Evolutionary conservation across 2,113 vertebrate species (phyloP).

Genomic region (Sclerurus mexicanus): DNA sequence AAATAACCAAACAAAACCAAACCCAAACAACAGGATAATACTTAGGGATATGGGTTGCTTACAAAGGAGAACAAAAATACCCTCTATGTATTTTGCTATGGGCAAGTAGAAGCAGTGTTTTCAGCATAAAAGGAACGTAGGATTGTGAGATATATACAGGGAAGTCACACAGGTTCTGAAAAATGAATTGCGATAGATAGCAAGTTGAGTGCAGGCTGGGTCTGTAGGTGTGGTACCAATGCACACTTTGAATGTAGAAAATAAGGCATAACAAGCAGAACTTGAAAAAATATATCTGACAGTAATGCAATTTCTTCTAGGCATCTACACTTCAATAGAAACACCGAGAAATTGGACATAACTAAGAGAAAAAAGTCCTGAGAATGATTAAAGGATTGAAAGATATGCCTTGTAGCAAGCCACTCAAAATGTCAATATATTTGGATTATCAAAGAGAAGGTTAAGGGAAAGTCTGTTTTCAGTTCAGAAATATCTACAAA

Average conservation of each 20-base stretch:
- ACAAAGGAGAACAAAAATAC: neutral
- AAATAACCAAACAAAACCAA: too few relatives aligned
- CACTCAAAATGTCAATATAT: constrained; percentile 12
- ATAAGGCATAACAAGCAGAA: neutral
- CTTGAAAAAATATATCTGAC: neutral
- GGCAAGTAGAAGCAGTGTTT: neutral
- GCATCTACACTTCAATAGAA: neutral
- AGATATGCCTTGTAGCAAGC: neutral
- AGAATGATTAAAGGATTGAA: constrained; percentile 23
- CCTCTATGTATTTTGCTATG: neutral
- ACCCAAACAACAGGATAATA: neutral
- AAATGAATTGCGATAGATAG: neutral
- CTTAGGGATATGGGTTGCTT: neutral
- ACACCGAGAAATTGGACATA: neutral
- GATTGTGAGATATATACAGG: neutral
- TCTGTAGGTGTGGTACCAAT: neutral
- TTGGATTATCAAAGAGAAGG: neutral
- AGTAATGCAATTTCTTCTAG: neutral
- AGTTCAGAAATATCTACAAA: neutral
- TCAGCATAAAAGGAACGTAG: neutral
- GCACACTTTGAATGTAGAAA: neutral
- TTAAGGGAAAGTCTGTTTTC: neutral
- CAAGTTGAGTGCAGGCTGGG: neutral
- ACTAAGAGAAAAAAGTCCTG: neutral
- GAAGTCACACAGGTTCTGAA: neutral